Conservation (phyloP, 2,113 vertebrate genomes). For the Eudyptes chrysolophus region DNA sequence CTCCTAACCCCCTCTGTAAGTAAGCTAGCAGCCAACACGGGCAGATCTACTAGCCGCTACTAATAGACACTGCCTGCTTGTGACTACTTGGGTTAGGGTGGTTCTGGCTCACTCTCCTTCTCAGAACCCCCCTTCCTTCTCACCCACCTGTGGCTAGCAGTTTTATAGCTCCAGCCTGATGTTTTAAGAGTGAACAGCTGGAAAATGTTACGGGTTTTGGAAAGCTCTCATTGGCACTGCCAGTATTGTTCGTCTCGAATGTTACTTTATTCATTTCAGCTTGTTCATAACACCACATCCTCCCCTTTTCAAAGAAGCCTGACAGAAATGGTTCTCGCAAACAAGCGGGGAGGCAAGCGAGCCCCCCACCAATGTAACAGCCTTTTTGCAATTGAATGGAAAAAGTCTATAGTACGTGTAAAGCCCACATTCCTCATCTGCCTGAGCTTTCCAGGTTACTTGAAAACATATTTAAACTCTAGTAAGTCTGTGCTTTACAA, state of each 20-base stretch:
- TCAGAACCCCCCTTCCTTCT: background rate
- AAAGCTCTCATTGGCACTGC: slow-evolving; percentile 49
- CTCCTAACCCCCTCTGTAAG: background rate
- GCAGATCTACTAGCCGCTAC: background rate
- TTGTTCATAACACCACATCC: background rate
- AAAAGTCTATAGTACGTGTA: background rate
- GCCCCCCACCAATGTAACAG: background rate
- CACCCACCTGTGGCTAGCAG: slow-evolving; percentile 28
- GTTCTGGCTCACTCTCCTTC: background rate
- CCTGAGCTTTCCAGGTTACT: background rate
- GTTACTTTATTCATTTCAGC: slow-evolving; percentile 10
- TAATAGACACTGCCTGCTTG: background rate
- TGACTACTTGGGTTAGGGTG: background rate
- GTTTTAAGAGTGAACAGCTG: slow-evolving; percentile 45
- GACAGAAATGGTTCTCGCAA: background rate
- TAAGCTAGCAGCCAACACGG: background rate
- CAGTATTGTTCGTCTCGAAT: background rate
- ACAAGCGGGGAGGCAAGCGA: accelerated
- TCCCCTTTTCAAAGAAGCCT: background rate
- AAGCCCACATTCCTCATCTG: background rate
- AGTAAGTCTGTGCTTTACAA: background rate
- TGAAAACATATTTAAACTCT: background rate
- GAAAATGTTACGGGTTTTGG: slow-evolving; percentile 30
- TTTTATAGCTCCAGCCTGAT: slow-evolving; percentile 30
- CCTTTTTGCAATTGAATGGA: background rate